These are phyloP conservation scores for Atrichornis clamosus DNA, from an alignment of 2,113 vertebrate species.

Conservation along the genomic window DNA sequence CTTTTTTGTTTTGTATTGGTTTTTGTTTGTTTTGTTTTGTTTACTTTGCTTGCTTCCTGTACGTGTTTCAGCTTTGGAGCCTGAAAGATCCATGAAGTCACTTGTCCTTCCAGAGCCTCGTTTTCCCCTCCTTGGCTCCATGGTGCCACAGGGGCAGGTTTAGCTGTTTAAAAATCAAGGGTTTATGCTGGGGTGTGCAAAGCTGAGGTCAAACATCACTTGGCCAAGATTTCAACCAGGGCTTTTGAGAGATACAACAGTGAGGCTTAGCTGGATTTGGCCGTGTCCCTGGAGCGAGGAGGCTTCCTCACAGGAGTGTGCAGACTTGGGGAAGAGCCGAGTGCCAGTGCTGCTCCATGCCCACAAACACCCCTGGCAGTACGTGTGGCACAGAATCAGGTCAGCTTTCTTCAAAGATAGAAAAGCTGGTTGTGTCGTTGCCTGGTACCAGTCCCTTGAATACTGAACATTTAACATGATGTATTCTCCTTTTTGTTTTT, in stretches of 20 bases:
- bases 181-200: background rate
- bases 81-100: background rate
- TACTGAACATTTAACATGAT: background rate
- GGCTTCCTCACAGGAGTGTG: background rate
- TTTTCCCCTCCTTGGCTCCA: background rate
- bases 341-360: background rate
- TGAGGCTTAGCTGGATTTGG: background rate
- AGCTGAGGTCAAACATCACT: background rate
- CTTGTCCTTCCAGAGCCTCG: background rate
- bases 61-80: background rate
- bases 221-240: background rate
- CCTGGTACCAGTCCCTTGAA: background rate
- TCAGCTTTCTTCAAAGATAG: background rate
- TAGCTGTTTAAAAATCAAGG: background rate
- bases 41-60: background rate
- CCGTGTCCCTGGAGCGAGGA: background rate
- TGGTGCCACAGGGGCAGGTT: accelerated
- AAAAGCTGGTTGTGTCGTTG: background rate
- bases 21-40: too few relatives aligned
- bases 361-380: background rate
- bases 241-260: background rate
- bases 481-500: background rate
- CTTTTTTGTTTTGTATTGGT: too few relatives aligned
- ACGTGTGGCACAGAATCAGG: accelerated
- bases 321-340: background rate